A percentile compares a stretch with the other conserved stretches of the same genome.
Conservation (phyloP, 2,113 vertebrate species). For the Perca schrenkii region DNA sequence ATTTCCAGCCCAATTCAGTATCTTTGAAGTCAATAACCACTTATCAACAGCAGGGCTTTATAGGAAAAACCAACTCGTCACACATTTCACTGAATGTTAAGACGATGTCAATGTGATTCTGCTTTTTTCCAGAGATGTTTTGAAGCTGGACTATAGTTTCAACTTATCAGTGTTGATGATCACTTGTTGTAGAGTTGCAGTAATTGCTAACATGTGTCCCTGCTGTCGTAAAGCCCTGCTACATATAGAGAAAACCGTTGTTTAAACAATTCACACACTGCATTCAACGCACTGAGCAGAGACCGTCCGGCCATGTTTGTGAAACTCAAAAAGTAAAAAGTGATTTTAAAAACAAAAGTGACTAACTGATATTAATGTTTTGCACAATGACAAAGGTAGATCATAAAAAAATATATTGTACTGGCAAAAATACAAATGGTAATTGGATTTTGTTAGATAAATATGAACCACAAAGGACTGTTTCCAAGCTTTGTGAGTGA, state of each 20-base stretch:
- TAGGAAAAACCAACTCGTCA: neutral
- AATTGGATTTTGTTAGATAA: slow-evolving; percentile 13
- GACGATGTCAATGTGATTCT: slow-evolving; percentile 12
- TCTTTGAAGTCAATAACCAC: slow-evolving; percentile 28
- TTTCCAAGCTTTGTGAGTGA: neutral
- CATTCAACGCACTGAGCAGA: slow-evolving; percentile 5
- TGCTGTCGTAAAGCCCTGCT: slow-evolving; percentile 37
- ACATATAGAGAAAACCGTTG: slow-evolving; percentile 45
- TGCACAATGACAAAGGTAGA: neutral
- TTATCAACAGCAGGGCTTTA: slow-evolving; percentile 31
- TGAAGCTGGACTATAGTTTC: slow-evolving; percentile 40
- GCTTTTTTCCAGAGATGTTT: slow-evolving; percentile 26
- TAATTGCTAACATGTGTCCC: slow-evolving; percentile 43
- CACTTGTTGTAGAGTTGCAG: slow-evolving; percentile 22
- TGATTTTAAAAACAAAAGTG: neutral
- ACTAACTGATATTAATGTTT: too few relatives aligned
- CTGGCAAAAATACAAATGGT: neutral
- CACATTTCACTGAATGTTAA: slow-evolving; percentile 22
- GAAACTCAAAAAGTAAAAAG: neutral
- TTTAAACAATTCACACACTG: slow-evolving; percentile 14
- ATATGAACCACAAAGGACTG: neutral
- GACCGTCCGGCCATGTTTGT: neutral
- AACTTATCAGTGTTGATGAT: slow-evolving; percentile 32
- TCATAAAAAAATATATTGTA: neutral
- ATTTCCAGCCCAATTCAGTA: slow-evolving; percentile 1